Percentiles rank a stretch among this genome's conserved stretches.
Evolutionary conservation across 2,113 vertebrate species (phyloP).

Genomic region (Prionailurus bengalensis): DNA sequence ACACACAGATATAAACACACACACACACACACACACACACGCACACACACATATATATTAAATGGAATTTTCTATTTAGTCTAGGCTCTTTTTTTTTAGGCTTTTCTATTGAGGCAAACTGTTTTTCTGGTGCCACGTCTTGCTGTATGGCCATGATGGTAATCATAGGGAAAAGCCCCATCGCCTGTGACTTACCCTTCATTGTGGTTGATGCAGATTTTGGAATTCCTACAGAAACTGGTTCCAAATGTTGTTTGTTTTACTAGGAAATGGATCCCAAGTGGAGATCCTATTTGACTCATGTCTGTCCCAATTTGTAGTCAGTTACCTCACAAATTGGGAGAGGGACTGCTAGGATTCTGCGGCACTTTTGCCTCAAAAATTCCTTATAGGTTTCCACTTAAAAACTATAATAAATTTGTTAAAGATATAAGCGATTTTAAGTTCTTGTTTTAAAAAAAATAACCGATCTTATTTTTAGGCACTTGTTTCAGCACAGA

Average conservation of each 20-base stretch:
- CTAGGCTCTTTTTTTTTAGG: not conserved
- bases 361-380: not conserved
- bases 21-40: not conserved
- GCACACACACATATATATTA: not conserved
- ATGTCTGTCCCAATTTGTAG: not conserved
- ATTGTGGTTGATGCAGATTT: not conserved
- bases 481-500: constrained; percentile 80
- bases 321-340: not conserved
- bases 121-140: not conserved
- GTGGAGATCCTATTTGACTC: not conserved
- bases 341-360: not conserved
- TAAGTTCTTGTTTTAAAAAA: not conserved
- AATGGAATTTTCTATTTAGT: not conserved
- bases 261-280: not conserved
- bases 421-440: not conserved
- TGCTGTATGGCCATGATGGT: not conserved
- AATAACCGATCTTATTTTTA: constrained; percentile 83
- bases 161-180: not conserved
- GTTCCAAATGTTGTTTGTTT: not conserved
- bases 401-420: constrained; percentile 5
- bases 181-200: not conserved
- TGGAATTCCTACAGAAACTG: not conserved
- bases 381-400: not conserved
- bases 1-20: not conserved
- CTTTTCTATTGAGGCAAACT: not conserved